Base-by-base conservation (phyloP, 2,113 vertebrate genomes). In the Rhinolophus sinicus region DNA sequence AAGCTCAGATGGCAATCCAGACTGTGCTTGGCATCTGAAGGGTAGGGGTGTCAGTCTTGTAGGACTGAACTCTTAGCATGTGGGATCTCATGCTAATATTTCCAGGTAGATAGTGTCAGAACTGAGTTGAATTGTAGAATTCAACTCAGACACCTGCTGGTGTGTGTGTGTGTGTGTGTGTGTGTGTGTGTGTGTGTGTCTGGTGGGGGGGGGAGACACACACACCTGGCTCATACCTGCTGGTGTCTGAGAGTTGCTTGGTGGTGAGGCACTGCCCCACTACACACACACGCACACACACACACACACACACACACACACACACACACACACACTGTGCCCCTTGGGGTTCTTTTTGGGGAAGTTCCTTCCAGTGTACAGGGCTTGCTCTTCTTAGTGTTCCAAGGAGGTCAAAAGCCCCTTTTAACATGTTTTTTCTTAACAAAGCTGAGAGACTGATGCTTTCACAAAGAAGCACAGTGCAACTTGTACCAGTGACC, bases 351-450 rank as follows among this genome's bases (percentile, higher is more conserved):
- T 75, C 33, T 62, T 54, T 85, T 54, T 69, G 58, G 54, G 19
- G 47, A 88, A 30, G 60, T 24, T 16, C 38, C 10, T 35, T 82
- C 7, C 28, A 52, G 65, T 4, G 47, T 10, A 24, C 13, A 54
- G 33, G 82, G 33, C 12, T 26, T 38, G 18, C 8, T 38, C 21
- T 80, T 72, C 64, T 70, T 70, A 93, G 80, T 28, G 14, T 47
- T 52, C 26, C 64, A 92, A 9, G 26, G n/a, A 80, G 2, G 28
- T 24, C 4, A 8, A 84, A 67, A 73, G 52, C 6, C 22, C 30
- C 11, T 3, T 81, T 78, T 60, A 54, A 80, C 84, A 94, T 81
- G 10, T 30, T 93, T 80, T 94, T 94, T 40, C n/a, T 54, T 67
- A 67, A 56, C 8, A 40, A 35, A 73, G 10, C 80, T 72, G 84